Evolutionary conservation across 2,888 invertebrate species (phyloP), one percentile per base, ranked within the genome.

Genomic region (Trichogramma dendrolimi): DNA sequence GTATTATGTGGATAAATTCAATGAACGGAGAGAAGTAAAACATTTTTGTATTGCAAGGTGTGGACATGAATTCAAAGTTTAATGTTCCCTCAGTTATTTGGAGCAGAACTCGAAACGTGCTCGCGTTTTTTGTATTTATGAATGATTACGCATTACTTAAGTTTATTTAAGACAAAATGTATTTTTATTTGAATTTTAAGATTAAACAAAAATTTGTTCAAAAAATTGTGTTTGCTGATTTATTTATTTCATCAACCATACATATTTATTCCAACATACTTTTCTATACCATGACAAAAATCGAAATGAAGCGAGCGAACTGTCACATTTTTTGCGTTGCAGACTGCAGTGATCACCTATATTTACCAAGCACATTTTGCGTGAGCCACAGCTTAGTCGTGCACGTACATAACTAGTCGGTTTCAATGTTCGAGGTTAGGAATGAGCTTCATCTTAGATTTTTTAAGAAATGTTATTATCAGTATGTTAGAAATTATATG

Each of bases 401-500:
- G 11, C 27, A 48, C 48, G 11, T 11, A 4, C 8, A 48, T 14
- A 11, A 47, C 47, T 47, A 62, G 42, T 11, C 11, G 11, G 11
- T 56, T 63, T 60, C 57, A 8, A 55, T 58, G 49, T 55, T 63
- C 57, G 46, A 66, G 64, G 60, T 66, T 64, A 64, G 62, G 62
- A 11, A 86, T 86, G 86, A 85, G 81, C 80, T 83, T 84, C 76
- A 71, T 87, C 66, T 76, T 87, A 62, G 79, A 83, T 71, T 77
- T 85, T 57, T 67, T 88, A 55, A 83, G 80, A 72, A 78, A 79
- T 69, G 76, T 86, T 67, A 78, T 87, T 67, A 75, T 83, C 67
- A 85, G 81, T 70, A 87, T 88, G 86, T 71, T 87, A 60, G 83
- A 86, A 70, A 71, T 88, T 60, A 77, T 88, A 63, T 85, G 83